Evolutionary conservation across 92 coral and sea anemone species (phyloP).

Genomic region (Epizoanthus scotinus): DNA sequence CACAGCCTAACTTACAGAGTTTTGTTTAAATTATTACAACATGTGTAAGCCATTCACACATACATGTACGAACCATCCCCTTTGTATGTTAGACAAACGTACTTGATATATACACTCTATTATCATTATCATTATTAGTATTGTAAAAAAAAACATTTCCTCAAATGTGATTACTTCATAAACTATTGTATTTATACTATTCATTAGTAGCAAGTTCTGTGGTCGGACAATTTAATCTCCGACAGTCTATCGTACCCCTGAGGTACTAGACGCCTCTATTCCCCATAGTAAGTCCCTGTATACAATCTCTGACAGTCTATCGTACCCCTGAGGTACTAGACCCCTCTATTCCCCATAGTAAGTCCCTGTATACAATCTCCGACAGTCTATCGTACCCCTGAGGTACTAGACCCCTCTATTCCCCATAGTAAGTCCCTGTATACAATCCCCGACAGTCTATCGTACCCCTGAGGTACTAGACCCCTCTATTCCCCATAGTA

Average conservation of each 20-base stretch:
- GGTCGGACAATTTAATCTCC: too few species aligned
- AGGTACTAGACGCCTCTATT: neutral
- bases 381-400: neutral
- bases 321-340: neutral
- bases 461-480: constrained; percentile 70
- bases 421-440: constrained; percentile 77
- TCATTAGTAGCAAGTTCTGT: too few species aligned
- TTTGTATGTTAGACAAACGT: too few species aligned
- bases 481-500: constrained; percentile 79
- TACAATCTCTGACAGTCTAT: neutral
- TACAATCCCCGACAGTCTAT: constrained; percentile 83
- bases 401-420: constrained; percentile 13
- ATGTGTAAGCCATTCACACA: too few species aligned
- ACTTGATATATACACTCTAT: too few species aligned
- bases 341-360: constrained; percentile 22
- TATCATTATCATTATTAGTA: too few species aligned
- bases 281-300: constrained; percentile 3
- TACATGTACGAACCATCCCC: too few species aligned
- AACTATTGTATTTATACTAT: too few species aligned
- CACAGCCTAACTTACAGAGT: too few species aligned
- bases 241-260: neutral
- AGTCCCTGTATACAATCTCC: neutral
- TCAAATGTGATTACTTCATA: too few species aligned
- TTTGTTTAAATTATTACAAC: too few species aligned
- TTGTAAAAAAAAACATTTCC: too few species aligned